These are phyloP conservation scores for Chlamydotis undulata DNA, from an alignment of 2,113 vertebrate species.

Conservation along the genomic window DNA sequence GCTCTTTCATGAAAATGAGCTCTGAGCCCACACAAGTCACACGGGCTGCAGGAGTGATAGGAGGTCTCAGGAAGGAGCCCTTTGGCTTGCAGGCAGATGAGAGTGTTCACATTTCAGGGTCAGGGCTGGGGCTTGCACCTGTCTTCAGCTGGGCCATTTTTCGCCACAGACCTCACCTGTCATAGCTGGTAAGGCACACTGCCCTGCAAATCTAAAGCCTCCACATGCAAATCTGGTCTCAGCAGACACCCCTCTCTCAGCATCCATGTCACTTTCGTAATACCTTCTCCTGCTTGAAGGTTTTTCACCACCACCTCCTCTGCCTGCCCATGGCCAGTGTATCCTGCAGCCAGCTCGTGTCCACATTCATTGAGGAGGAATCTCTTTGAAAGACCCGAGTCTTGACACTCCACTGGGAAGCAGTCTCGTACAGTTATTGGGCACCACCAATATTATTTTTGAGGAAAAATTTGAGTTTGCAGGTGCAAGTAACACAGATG, in stretches of 20 bases:
- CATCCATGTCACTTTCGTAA: background rate
- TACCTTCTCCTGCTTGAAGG: background rate
- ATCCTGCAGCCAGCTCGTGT: background rate
- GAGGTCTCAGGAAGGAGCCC: background rate
- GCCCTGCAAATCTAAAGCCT: background rate
- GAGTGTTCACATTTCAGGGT: background rate
- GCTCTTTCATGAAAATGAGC: slow-evolving; percentile 73
- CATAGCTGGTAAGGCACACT: background rate
- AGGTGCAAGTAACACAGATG: background rate
- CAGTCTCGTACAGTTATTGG: background rate
- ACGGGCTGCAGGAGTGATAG: background rate
- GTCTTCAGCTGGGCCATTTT: background rate
- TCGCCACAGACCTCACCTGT: background rate
- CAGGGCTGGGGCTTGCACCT: background rate
- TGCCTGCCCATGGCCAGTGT: background rate
- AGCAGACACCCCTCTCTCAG: background rate
- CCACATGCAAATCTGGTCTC: background rate
- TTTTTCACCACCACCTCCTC: background rate
- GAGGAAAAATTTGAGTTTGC: background rate
- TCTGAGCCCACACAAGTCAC: slow-evolving; percentile 49
- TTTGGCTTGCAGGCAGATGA: background rate
- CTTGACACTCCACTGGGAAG: background rate
- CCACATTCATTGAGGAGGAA: background rate
- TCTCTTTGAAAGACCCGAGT: background rate
- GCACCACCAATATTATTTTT: background rate